phyloP scores from a whole-genome alignment of 2,797 vertebrate species.

The Argentina silus region DNA sequence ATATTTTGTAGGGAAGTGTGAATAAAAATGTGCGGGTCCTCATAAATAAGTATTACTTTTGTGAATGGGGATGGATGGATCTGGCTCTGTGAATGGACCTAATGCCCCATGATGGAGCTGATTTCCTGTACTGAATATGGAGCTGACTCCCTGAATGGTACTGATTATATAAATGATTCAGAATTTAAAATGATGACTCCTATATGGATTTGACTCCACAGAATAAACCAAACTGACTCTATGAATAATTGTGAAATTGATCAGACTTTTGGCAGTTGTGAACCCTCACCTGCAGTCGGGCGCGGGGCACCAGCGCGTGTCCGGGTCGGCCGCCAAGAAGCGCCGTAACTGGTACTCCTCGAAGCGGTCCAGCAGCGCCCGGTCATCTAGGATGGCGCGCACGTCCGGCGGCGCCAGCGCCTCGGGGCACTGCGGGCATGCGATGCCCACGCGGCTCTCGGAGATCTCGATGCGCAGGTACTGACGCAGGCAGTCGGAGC shows the following conservation, averaged over 20 bases:
- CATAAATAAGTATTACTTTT: too few species aligned
- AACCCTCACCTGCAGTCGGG: slow-evolving; percentile 85
- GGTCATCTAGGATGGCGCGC: slow-evolving; percentile 80
- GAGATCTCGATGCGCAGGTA: slow-evolving; percentile 84
- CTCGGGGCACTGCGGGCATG: slow-evolving; percentile 85
- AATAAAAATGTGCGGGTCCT: too few species aligned
- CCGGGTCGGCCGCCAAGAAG: slow-evolving; percentile 82
- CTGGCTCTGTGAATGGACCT: too few species aligned
- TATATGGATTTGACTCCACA: neutral
- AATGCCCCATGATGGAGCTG: too few species aligned
- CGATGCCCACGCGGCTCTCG: slow-evolving; percentile 83
- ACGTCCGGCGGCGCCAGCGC: slow-evolving; percentile 74
- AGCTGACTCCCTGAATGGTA: too few species aligned
- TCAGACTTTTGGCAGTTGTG: neutral
- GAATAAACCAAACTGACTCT: neutral
- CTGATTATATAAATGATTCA: too few species aligned
- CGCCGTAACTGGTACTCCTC: slow-evolving; percentile 86
- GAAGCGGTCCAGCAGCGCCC: slow-evolving; percentile 79
- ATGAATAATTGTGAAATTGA: neutral
- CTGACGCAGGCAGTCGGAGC: slow-evolving; percentile 81
- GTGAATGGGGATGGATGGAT: too few species aligned
- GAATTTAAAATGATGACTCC: too few species aligned
- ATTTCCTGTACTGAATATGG: too few species aligned
- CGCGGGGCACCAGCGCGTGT: slow-evolving; percentile 87
- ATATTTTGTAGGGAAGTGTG: too few species aligned